A percentile compares a stretch with the other conserved stretches of the same genome.
These are phyloP conservation scores for Aricia agestis DNA, from an alignment of 1,140 invertebrate species.

Conservation along the genomic window DNA sequence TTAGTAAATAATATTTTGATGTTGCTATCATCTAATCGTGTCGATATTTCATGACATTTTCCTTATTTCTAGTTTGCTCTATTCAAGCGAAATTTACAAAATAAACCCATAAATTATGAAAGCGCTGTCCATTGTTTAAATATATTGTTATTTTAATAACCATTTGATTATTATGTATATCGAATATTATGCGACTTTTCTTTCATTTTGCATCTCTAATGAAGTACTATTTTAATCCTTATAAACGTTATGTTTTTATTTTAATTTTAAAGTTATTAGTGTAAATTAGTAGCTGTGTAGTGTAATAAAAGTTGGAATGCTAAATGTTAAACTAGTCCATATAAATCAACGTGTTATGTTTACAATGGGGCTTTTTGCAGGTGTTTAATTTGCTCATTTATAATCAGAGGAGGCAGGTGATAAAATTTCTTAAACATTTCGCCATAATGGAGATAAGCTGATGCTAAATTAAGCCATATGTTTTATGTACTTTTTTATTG, in stretches of 20 bases:
- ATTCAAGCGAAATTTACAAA: neutral
- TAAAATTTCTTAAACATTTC: slow-evolving; percentile 10
- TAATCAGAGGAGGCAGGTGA: neutral
- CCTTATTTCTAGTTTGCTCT: neutral
- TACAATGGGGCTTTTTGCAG: neutral
- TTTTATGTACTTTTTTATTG: neutral
- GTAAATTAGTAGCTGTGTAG: neutral
- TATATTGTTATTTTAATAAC: neutral
- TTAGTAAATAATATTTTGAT: no score
- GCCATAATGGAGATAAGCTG: neutral
- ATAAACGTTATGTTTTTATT: neutral
- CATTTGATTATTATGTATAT: neutral
- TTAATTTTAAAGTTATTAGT: neutral
- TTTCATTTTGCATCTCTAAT: neutral
- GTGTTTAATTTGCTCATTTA: slow-evolving; percentile 2
- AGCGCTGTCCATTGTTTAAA: neutral
- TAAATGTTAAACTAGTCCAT: slow-evolving; percentile 8
- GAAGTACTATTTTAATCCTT: neutral
- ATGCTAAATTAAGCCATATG: neutral
- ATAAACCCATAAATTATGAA: neutral
- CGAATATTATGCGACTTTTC: no score
- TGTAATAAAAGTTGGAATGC: neutral
- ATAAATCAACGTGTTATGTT: slow-evolving; percentile 2
- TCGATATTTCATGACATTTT: no score
- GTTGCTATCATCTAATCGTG: no score